These are phyloP conservation scores for Hemiscyllium ocellatum DNA, from an alignment of 2,113 vertebrate species.

Conservation along the genomic window DNA sequence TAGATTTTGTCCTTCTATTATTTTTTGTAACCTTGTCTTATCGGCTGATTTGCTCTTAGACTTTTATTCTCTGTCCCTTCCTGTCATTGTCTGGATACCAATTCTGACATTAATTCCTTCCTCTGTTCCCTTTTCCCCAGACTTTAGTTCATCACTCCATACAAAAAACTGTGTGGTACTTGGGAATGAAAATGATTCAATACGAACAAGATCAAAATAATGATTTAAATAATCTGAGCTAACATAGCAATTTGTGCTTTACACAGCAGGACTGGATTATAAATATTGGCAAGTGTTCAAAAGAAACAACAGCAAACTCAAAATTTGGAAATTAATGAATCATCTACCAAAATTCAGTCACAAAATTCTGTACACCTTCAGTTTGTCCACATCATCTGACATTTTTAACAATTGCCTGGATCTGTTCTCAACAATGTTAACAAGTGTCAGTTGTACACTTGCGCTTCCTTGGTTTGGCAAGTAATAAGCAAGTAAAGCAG, in stretches of 20 bases:
- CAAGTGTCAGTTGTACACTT: not conserved
- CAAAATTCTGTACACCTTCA: not conserved
- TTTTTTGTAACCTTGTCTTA: too few relatives aligned
- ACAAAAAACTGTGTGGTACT: not conserved
- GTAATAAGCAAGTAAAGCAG: not conserved
- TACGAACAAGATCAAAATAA: slow-evolving; percentile 3
- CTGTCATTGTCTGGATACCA: too few relatives aligned
- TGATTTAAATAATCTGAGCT: not conserved
- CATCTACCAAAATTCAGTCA: not conserved
- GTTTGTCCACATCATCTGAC: not conserved
- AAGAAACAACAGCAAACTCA: not conserved
- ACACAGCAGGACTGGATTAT: not conserved
- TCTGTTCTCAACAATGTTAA: not conserved
- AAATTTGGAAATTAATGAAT: slow-evolving; percentile 2
- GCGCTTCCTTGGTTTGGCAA: not conserved
- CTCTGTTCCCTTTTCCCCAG: too few relatives aligned
- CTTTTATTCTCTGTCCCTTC: too few relatives aligned
- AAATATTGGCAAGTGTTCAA: not conserved
- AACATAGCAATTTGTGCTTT: not conserved
- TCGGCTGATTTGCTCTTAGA: too few relatives aligned
- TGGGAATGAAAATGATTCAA: not conserved
- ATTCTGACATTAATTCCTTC: too few relatives aligned
- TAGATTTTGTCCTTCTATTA: too few relatives aligned
- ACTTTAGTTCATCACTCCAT: not conserved
- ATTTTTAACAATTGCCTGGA: not conserved